Conservation (phyloP, 2,797 vertebrate genomes). For the Poeciliopsis paucimaculata region DNA sequence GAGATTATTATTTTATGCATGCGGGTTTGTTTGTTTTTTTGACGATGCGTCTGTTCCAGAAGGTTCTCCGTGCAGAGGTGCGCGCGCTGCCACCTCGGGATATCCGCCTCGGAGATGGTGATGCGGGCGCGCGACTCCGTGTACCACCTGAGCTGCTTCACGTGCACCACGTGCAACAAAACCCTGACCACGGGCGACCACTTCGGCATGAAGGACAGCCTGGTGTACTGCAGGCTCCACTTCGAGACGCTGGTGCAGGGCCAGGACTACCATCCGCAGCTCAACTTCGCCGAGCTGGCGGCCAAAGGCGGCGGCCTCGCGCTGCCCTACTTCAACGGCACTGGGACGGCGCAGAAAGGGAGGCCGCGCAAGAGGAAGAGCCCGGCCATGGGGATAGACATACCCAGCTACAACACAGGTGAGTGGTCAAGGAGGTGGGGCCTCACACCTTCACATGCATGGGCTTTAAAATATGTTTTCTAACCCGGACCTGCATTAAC, state of each 20-base stretch:
- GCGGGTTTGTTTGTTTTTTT: constrained; percentile 50
- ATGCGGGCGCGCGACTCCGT: constrained; percentile 98
- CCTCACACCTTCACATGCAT: neutral
- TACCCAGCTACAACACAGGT: constrained; percentile 95
- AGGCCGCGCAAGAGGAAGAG: constrained; percentile 96
- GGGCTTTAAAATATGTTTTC: neutral
- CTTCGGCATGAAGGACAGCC: constrained; percentile 98
- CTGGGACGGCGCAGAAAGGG: constrained; percentile 94
- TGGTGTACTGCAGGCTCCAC: constrained; percentile 97
- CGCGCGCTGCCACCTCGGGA: constrained; percentile 99
- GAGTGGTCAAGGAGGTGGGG: constrained; percentile 49
- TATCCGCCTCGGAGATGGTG: constrained; percentile 98
- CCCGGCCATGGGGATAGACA: constrained; percentile 94
- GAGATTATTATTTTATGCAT: constrained; percentile 6
- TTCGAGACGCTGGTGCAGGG: constrained; percentile 96
- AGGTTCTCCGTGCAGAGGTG: constrained; percentile 99
- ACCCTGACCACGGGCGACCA: constrained; percentile 97
- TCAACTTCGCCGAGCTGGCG: constrained; percentile 96
- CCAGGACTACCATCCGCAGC: constrained; percentile 88
- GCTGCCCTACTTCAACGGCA: constrained; percentile 96
- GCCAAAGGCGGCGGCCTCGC: constrained; percentile 90
- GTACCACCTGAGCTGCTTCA: constrained; percentile 98
- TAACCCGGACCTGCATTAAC: neutral
- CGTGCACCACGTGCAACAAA: constrained; percentile 97
- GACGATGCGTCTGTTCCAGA: constrained; percentile 87